These are phyloP conservation scores for Encarsia formosa DNA, from an alignment of 2,888 invertebrate species.

Conservation along the genomic window DNA sequence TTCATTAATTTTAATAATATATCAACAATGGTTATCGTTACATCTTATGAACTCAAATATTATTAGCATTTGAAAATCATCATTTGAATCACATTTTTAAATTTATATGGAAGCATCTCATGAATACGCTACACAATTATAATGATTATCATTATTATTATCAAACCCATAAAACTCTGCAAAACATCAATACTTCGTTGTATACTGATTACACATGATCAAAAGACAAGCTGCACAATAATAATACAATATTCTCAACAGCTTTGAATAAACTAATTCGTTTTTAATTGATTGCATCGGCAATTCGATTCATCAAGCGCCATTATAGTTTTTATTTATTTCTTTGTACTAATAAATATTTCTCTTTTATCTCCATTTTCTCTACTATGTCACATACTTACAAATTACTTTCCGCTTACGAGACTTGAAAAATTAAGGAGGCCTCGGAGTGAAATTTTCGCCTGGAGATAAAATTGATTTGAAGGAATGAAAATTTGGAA, in stretches of 20 bases:
- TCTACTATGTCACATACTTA: slow-evolving; percentile 4
- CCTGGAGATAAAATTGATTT: not conserved
- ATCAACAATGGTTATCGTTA: not conserved
- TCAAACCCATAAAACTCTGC: not conserved
- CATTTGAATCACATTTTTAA: not conserved
- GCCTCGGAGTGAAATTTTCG: not conserved
- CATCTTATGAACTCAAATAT: not conserved
- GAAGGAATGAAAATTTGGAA: not conserved
- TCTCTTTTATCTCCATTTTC: not conserved
- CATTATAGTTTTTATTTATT: slow-evolving; percentile 4
- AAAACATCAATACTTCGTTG: slow-evolving; percentile 32
- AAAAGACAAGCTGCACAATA: slow-evolving; percentile 24
- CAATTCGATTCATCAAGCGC: slow-evolving; percentile 39
- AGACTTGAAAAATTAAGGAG: too few species aligned
- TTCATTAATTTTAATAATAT: not conserved
- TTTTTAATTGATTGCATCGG: slow-evolving; percentile 43
- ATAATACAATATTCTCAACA: slow-evolving; percentile 28
- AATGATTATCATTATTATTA: not conserved
- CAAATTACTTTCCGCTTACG: slow-evolving; percentile 9
- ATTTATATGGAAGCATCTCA: not conserved
- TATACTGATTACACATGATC: slow-evolving; percentile 27
- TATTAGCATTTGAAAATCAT: not conserved
- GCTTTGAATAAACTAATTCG: slow-evolving; percentile 20
- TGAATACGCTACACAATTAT: not conserved
- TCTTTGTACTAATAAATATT: not conserved